phyloP scores from a whole-genome alignment of 2,888 invertebrate species.

The Temnothorax ravouxi region DNA sequence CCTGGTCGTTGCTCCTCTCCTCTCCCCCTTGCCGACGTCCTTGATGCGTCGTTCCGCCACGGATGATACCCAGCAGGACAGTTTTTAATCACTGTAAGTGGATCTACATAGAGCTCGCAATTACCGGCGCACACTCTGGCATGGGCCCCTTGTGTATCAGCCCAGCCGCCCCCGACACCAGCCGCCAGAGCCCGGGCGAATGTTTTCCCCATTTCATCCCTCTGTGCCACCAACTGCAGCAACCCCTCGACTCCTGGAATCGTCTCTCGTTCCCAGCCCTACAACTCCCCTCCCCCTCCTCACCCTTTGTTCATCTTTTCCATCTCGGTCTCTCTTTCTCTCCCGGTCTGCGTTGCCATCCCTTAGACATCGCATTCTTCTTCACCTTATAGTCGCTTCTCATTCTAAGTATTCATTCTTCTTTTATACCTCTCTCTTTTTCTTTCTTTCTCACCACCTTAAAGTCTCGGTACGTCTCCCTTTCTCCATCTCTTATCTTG shows the following conservation, averaged over 20 bases:
- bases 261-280: constrained; percentile 58
- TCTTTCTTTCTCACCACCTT: background rate
- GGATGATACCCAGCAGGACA: constrained; percentile 85
- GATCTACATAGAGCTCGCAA: constrained; percentile 86
- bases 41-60: constrained; percentile 68
- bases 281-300: background rate
- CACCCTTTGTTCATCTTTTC: constrained; percentile 16
- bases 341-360: constrained; percentile 1
- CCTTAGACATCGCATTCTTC: constrained; percentile 43
- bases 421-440: background rate
- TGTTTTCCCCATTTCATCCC: constrained; percentile 79
- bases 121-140: constrained; percentile 84
- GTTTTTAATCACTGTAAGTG: constrained; percentile 87
- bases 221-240: constrained; percentile 56
- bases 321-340: constrained; percentile 33
- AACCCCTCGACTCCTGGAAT: constrained; percentile 57
- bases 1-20: constrained; percentile 25
- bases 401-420: constrained; percentile 42
- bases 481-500: background rate
- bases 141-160: constrained; percentile 84
- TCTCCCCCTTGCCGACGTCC: constrained; percentile 34
- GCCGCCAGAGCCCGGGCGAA: constrained; percentile 64
- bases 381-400: constrained; percentile 23
- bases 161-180: constrained; percentile 63
- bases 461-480: constrained; percentile 15